These are phyloP conservation scores for Pocillopora grandis DNA, from an alignment of 92 coral and sea anemone species.

Conservation along the genomic window DNA sequence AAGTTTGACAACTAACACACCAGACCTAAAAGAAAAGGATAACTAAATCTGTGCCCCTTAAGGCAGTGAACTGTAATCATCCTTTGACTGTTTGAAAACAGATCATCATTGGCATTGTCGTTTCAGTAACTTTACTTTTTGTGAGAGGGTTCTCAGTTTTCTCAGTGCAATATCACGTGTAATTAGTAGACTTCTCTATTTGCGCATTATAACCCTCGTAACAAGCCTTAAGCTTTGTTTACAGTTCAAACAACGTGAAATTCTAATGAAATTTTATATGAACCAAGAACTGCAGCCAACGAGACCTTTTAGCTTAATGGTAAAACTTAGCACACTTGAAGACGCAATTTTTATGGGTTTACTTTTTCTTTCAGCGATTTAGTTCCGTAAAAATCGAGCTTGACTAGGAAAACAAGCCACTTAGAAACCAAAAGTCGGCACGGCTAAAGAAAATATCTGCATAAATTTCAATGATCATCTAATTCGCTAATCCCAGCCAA, in stretches of 20 bases:
- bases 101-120: background rate
- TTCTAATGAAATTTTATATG: background rate
- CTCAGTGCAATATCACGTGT: background rate
- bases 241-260: conserved; percentile 7
- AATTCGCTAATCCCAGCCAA: conserved; percentile 52
- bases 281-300: background rate
- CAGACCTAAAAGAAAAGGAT: too few relatives aligned
- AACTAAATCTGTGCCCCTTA: too few relatives aligned
- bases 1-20: too few relatives aligned
- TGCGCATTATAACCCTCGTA: conserved; percentile 3
- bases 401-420: conserved; percentile 13
- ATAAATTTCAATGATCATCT: conserved; percentile 31
- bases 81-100: too few relatives aligned
- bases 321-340: background rate
- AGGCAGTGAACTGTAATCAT: too few relatives aligned
- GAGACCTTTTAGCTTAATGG: background rate
- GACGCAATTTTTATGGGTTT: too few relatives aligned
- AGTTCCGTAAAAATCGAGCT: background rate
- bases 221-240: conserved; percentile 15
- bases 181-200: background rate
- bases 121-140: background rate
- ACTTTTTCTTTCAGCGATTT: background rate
- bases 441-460: conserved; percentile 39
- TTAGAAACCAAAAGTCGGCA: conserved; percentile 40
- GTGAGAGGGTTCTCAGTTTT: background rate